A percentile compares a stretch with the other conserved stretches of the same genome.
These are phyloP conservation scores for Phrynocephalus forsythii DNA, from an alignment of 2,797 vertebrate species.

Conservation along the genomic window DNA sequence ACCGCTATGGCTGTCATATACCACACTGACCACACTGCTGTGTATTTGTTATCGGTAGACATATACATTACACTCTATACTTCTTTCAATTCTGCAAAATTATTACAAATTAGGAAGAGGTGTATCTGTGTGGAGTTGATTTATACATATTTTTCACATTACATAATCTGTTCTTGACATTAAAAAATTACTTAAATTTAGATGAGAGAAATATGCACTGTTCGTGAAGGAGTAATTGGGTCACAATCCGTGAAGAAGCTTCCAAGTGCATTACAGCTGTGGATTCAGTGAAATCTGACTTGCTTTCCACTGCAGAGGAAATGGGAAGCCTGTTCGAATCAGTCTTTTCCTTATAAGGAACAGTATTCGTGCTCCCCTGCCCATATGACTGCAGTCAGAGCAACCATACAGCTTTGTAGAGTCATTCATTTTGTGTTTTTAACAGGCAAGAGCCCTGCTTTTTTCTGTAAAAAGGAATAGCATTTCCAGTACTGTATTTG, in stretches of 20 bases:
- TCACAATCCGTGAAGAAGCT: background rate
- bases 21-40: too few relatives aligned
- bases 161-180: background rate
- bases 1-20: too few relatives aligned
- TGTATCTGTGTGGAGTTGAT: background rate
- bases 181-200: background rate
- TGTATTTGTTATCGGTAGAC: too few relatives aligned
- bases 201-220: background rate
- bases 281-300: slow-evolving; percentile 18
- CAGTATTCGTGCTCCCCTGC: slow-evolving; percentile 1
- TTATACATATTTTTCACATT: background rate
- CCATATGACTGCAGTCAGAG: slow-evolving; percentile 14
- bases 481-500: slow-evolving; percentile 7
- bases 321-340: slow-evolving; percentile 5
- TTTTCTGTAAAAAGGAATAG: slow-evolving; percentile 25
- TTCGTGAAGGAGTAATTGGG: background rate
- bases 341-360: slow-evolving; percentile 8
- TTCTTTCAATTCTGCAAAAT: background rate
- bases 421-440: background rate
- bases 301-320: slow-evolving; percentile 16
- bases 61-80: too few relatives aligned
- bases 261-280: background rate
- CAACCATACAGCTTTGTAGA: background rate
- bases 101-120: background rate
- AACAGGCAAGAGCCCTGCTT: slow-evolving; percentile 13